Evolutionary conservation across 2,113 vertebrate species (phyloP), one percentile per base, ranked within the genome.

Genomic region (Perccottus glenii): DNA sequence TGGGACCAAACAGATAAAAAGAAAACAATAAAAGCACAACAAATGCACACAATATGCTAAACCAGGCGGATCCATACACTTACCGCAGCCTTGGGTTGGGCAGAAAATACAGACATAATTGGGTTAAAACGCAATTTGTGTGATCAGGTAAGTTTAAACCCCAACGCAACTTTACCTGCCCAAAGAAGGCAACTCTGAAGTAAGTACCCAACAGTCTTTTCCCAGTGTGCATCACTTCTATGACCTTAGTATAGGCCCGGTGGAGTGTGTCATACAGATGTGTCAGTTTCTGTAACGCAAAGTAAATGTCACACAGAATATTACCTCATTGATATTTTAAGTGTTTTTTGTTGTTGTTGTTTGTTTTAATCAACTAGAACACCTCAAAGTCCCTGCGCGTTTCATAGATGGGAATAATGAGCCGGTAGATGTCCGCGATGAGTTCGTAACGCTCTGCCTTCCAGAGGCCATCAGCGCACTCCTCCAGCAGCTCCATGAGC

Each of bases 371-470:
- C 12, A 27, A 52, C 5, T n/a, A n/a, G 9, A 32, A 56, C 5
- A 99, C 98, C 96, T 99, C 95, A 76, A 99, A 99, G 89, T 98
- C 97, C 68, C 97, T 91, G 53, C 96, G 91, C 85, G 96, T 96
- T 67, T 99, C 98, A 38, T 98, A 99, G 82, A 99, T 96, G 57
- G 97, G 98, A 77, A 99, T 97, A 63, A 98, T 96, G 63, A 98
- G 95, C 61, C 95, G 95, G 77, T 98, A 99, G 88, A 98, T 92
- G 56, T 99, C 96, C 2, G 97, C 94, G 19, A 99, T 99, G 66
- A 99, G 92, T 88, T 99, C 98, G 0, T 99, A 99, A 12, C 98
- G 96, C 78, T 99, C 98, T 0, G 98, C 98, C 88, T 99, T 99
- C 98, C 97, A 99, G 27, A 99, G 94, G 4, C 96, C 96, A 9